Base-by-base conservation (phyloP, 2,797 vertebrate species). In the Vespertilio murinus region DNA sequence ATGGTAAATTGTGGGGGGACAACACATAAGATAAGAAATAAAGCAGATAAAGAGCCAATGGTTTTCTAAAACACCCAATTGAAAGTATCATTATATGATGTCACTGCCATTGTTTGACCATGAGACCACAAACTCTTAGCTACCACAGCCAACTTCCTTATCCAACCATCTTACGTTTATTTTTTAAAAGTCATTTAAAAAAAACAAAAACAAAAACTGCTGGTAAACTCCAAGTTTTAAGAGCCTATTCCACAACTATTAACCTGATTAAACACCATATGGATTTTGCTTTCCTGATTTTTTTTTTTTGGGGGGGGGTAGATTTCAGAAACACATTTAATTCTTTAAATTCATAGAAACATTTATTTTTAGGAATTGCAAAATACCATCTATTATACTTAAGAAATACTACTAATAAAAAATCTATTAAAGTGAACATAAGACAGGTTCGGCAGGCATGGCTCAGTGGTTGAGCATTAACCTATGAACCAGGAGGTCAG, bases 71-170 rank as follows among this genome's bases (percentile, higher is more conserved):
- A 86, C 18, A 56, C 6, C 25, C 18, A 73, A 52, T n/a, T 42
- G 33, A 45, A 82, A 88, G 12, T 14, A 85, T 78, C 64, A 69
- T 80, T 91, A 64, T 33, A 42, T 13, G 82, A 77, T 17, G 25
- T 78, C 42, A 83, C 45, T 61, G 22, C 11, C 70, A n/a, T 30
- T 64, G 20, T 82, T 49, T 86, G 78, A 93, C 47, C 61, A 56
- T 56, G 59, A 94, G 88, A 49, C 47, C 77, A 95, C 35, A 93
- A 88, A 71, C 69, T 65, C 78, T 35, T 52, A 38, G 77, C 10
- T 49, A 67, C 61, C 35, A 52, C 1, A 70, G 54, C 40, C 73
- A 64, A 88, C 67, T 65, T 95, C 75, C 88, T 91, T 77, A 74
- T 25, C 65, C 61, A 88, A 85, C 74, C 54, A 65, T 77, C 74